phyloP scores from a whole-genome alignment of 1,140 invertebrate species.

The Halesus radiatus region DNA sequence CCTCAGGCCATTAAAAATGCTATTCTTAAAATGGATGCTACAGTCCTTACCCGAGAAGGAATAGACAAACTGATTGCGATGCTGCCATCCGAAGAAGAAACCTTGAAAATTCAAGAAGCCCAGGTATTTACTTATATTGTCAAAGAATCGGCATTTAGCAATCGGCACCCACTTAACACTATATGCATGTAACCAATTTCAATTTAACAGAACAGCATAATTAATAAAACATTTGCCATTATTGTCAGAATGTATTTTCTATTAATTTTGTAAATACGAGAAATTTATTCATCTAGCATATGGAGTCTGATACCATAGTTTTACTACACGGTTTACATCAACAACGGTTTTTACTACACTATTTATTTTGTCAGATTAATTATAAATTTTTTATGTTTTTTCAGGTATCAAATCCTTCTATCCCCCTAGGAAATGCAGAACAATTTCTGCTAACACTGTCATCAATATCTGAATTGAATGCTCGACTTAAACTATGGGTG shows the following conservation, averaged over 20 bases:
- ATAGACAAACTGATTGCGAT: constrained; percentile 98
- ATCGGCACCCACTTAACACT: too few species aligned
- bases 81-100: constrained; percentile 98
- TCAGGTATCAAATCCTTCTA: constrained; percentile 91
- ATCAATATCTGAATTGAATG: constrained; percentile 95
- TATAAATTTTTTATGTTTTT: neutral
- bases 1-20: constrained; percentile 97
- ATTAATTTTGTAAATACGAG: too few species aligned
- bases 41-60: constrained; percentile 97
- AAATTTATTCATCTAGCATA: too few species aligned
- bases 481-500: constrained; percentile 96
- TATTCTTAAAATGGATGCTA: constrained; percentile 99
- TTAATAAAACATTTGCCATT: too few species aligned
- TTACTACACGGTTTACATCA: too few species aligned
- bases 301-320: too few species aligned
- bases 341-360: too few species aligned
- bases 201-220: too few species aligned
- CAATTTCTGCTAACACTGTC: constrained; percentile 96
- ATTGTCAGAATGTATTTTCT: too few species aligned
- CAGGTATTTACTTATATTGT: constrained; percentile 68
- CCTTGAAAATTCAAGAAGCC: constrained; percentile 95
- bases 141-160: too few species aligned
- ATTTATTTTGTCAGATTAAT: too few species aligned
- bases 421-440: constrained; percentile 96
- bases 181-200: too few species aligned